Percentiles rank a stretch among this genome's conserved stretches.
phyloP scores from a whole-genome alignment of 2,888 invertebrate genomes.

The Chrysolina haemoptera region DNA sequence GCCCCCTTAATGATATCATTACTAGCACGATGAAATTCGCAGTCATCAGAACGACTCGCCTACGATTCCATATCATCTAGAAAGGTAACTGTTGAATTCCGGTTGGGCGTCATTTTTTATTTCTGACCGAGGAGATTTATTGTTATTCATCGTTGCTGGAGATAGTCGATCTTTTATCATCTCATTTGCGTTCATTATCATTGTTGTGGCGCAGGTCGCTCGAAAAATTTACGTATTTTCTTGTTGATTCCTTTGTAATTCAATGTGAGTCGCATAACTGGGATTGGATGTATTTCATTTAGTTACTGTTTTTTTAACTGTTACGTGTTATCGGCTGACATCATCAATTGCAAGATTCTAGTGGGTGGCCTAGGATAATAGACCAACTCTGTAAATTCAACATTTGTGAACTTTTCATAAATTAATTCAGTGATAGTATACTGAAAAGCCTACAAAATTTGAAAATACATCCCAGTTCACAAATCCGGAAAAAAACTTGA shows the following conservation, averaged over 20 bases:
- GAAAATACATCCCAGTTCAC: too few species aligned
- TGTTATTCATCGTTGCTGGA: not conserved
- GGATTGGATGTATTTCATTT: not conserved
- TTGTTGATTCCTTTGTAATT: not conserved
- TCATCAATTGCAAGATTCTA: not conserved
- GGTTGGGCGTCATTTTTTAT: slow-evolving; percentile 12
- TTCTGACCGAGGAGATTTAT: slow-evolving; percentile 8
- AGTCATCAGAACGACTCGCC: slow-evolving; percentile 19
- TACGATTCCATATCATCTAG: slow-evolving; percentile 14
- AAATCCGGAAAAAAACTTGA: too few species aligned
- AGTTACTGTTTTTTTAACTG: not conserved
- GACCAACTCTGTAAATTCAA: too few species aligned
- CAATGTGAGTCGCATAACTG: not conserved
- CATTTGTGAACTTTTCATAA: too few species aligned
- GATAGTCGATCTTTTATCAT: slow-evolving; percentile 18
- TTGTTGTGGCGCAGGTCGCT: not conserved
- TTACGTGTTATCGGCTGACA: not conserved
- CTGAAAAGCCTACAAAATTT: too few species aligned
- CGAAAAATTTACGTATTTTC: not conserved
- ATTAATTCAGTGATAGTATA: too few species aligned
- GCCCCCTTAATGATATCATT: slow-evolving; percentile 39
- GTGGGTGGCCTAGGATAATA: not conserved
- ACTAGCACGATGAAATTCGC: slow-evolving; percentile 34
- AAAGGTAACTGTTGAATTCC: slow-evolving; percentile 12
- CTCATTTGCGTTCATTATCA: slow-evolving; percentile 11